These are phyloP conservation scores for Oncopeltus fasciatus DNA, from an alignment of 1,140 invertebrate genomes.

Conservation along the genomic window DNA sequence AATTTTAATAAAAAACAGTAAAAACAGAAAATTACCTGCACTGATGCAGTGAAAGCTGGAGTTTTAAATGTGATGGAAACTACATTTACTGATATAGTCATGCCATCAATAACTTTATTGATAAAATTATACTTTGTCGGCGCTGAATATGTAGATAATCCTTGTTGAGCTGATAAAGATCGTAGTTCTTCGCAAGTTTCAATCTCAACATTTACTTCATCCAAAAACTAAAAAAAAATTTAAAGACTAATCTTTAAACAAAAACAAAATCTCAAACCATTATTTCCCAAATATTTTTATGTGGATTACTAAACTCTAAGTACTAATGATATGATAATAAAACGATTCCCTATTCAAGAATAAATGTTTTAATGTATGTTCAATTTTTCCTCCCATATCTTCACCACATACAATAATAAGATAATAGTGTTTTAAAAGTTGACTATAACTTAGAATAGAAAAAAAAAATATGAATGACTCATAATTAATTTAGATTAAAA, in stretches of 20 bases:
- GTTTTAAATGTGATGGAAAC: slow-evolving; percentile 87
- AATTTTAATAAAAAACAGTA: too few species aligned
- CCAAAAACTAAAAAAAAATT: slow-evolving; percentile 59
- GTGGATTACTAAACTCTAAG: too few species aligned
- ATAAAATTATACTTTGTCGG: slow-evolving; percentile 74
- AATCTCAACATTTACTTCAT: slow-evolving; percentile 78
- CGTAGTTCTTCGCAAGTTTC: slow-evolving; percentile 79
- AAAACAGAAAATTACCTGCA: slow-evolving; percentile 50
- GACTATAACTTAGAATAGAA: too few species aligned
- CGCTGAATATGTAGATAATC: slow-evolving; percentile 37
- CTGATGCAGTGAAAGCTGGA: slow-evolving; percentile 81
- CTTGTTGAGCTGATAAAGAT: slow-evolving; percentile 41
- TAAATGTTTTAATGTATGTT: slow-evolving; percentile 16
- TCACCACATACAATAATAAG: too few species aligned
- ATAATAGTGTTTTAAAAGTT: too few species aligned
- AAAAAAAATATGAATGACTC: too few species aligned
- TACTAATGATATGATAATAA: too few species aligned
- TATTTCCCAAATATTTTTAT: not conserved
- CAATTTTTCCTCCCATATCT: too few species aligned
- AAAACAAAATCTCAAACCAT: not conserved
- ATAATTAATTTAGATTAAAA: too few species aligned
- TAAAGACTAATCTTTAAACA: too few species aligned
- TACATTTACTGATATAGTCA: slow-evolving; percentile 87
- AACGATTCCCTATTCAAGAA: too few species aligned
- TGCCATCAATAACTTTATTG: slow-evolving; percentile 93